Evolutionary conservation across 2,113 vertebrate genomes (phyloP).

Genomic region (Tringa solitaria): DNA sequence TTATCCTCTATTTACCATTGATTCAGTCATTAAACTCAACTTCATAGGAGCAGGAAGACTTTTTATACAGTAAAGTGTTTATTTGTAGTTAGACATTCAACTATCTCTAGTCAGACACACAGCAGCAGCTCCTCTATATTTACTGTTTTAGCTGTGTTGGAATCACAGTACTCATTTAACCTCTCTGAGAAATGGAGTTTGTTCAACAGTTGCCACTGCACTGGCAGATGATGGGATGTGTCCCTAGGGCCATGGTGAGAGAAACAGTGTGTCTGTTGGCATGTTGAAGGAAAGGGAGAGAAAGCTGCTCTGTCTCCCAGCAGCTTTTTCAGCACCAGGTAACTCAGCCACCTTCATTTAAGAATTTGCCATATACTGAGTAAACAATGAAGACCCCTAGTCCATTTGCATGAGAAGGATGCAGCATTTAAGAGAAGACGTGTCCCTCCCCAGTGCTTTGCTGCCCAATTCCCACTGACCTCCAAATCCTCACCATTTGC

Average conservation of each 20-base stretch:
- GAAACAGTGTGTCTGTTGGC: rapidly evolving
- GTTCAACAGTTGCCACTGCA: rapidly evolving
- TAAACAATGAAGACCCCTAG: not conserved
- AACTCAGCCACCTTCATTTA: not conserved
- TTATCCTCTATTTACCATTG: not conserved
- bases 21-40: not conserved
- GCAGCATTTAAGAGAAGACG: not conserved
- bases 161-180: not conserved
- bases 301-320: not conserved
- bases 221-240: not conserved
- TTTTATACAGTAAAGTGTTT: not conserved
- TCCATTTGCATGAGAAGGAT: not conserved
- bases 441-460: not conserved
- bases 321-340: not conserved
- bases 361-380: not conserved
- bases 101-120: not conserved
- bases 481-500: not conserved
- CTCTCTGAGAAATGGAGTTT: not conserved
- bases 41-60: not conserved
- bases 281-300: not conserved
- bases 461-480: not conserved
- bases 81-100: not conserved
- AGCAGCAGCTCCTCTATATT: not conserved
- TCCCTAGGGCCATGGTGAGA: too few relatives aligned
- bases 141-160: not conserved